Evolutionary conservation across 2,888 invertebrate species (phyloP).

Genomic region (Cyclophora albipunctata): DNA sequence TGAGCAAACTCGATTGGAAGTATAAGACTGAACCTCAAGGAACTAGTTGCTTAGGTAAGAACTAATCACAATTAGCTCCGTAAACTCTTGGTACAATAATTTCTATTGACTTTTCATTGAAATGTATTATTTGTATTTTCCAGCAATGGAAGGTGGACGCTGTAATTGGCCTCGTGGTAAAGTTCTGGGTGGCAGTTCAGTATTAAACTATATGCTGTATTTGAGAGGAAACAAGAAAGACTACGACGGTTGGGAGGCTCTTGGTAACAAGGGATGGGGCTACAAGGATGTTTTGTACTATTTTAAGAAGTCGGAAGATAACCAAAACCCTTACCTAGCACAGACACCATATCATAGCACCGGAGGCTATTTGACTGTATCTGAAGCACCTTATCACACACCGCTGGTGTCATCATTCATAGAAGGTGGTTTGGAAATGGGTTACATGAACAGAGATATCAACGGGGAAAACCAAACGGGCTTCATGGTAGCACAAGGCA

Average conservation of each 20-base stretch:
- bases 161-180: slow-evolving; percentile 96
- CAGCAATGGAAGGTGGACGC: slow-evolving; percentile 88
- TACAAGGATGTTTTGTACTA: slow-evolving; percentile 86
- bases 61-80: too few species aligned
- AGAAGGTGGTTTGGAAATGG: slow-evolving; percentile 87
- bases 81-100: too few species aligned
- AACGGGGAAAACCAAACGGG: slow-evolving; percentile 92
- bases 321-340: slow-evolving; percentile 87
- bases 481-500: slow-evolving; percentile 92
- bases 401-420: slow-evolving; percentile 88
- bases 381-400: slow-evolving; percentile 91
- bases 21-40: slow-evolving; percentile 94
- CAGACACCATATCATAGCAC: slow-evolving; percentile 86
- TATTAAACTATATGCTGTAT: slow-evolving; percentile 94
- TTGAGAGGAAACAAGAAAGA: slow-evolving; percentile 91
- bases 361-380: slow-evolving; percentile 88
- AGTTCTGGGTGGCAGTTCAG: slow-evolving; percentile 91
- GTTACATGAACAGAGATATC: slow-evolving; percentile 89
- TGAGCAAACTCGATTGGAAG: slow-evolving; percentile 92
- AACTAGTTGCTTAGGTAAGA: slow-evolving; percentile 84
- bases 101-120: not conserved
- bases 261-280: slow-evolving; percentile 93
- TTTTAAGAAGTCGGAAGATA: slow-evolving; percentile 94
- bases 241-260: slow-evolving; percentile 91
- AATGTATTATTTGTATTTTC: slow-evolving; percentile 22